phyloP scores from a whole-genome alignment of 1,140 invertebrate genomes.

The Leptoteleia sp. region DNA sequence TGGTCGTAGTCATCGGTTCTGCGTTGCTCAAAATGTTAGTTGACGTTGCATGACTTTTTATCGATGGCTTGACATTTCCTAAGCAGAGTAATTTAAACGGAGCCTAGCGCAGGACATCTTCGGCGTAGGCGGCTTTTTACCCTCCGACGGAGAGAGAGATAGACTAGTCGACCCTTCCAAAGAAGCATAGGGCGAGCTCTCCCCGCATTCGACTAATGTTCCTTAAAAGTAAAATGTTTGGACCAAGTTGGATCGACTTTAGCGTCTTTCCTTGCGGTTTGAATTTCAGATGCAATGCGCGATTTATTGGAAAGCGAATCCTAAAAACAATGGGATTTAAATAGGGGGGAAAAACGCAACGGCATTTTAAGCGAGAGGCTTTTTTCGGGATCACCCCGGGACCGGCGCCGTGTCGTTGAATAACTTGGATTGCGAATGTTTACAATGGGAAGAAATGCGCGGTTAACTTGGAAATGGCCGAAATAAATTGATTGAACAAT shows the following conservation, averaged over 20 bases:
- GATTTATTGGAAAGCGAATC: constrained; percentile 65
- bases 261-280: constrained; percentile 47
- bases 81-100: constrained; percentile 70
- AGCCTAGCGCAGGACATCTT: constrained; percentile 70
- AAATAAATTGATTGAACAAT: not conserved
- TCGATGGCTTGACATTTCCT: constrained; percentile 81
- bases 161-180: constrained; percentile 53
- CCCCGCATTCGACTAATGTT: constrained; percentile 61
- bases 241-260: constrained; percentile 62
- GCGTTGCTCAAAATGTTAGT: constrained; percentile 65
- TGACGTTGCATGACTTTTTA: constrained; percentile 82
- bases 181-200: constrained; percentile 59
- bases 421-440: constrained; percentile 22
- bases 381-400: constrained; percentile 32
- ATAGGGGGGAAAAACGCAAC: constrained; percentile 56
- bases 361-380: constrained; percentile 40
- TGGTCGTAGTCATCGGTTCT: constrained; percentile 57
- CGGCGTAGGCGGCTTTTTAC: constrained; percentile 73
- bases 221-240: constrained; percentile 65
- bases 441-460: constrained; percentile 6
- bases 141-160: constrained; percentile 66
- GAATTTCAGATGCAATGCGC: constrained; percentile 63
- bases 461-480: not conserved
- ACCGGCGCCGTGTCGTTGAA: constrained; percentile 47
- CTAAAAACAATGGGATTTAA: constrained; percentile 65